Evolutionary conservation across 2,888 invertebrate species (phyloP), one percentile per base, ranked within the genome.

Genomic region (Amblyjoppa fuscipennis): DNA sequence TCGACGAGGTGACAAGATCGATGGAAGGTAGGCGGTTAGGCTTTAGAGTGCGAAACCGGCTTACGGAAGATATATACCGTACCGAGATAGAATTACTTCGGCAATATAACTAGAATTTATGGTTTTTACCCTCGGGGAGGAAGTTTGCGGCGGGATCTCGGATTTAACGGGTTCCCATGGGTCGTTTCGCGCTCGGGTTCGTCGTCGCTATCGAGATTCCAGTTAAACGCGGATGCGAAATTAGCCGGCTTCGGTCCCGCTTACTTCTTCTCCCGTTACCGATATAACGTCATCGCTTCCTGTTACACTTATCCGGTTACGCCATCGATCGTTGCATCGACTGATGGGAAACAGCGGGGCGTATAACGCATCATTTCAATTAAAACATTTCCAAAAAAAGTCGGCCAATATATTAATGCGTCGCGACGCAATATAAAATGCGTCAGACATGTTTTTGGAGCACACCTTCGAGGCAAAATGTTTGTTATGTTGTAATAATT

Each of bases 101-200:
- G 25, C 13, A 59, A 59, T 59, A 59, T 59, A 59, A 28, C 25
- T 59, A 59, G 28, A 59, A 59, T 59, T 25, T 59, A 59, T 59
- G 59, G 59, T 59, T 59, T 61, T 81, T 71, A 41, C 20, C 66
- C 16, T 41, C 31, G 56, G 34, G 51, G 25, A 28, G 59, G 25
- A 28, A 28, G 25, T 28, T 59, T 28, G 59, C 25, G 59, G 59
- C 53, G 34, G 31, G 3, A 31, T 61, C 41, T 77, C 56, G 16
- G 13, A 70, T 74, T 79, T 70, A 79, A 80, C 53, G 34, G 45
- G 34, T 66, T 84, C 79, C 75, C 79, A 64, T 75, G 75, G 83
- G 80, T 49, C 68, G 56, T 66, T 49, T 16, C 38, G 74, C 28
- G 41, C 28, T 45, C 41, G 59, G 59, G 59, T 74, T 61, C n/a